Conservation (phyloP, 2,888 invertebrate genomes). For the Latrodectus elegans region DNA sequence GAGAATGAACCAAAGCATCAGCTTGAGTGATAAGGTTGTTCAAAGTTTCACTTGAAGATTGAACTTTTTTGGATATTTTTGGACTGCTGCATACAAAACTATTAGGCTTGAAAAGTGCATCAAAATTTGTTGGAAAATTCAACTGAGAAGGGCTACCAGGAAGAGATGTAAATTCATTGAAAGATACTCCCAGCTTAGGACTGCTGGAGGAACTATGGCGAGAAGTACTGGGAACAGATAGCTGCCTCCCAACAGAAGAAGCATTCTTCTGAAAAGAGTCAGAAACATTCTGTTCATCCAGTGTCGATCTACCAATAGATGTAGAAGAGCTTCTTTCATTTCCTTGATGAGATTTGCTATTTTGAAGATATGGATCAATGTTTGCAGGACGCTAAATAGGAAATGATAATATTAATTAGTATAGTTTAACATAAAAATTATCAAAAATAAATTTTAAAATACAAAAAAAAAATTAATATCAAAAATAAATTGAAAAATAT, state of each 20-base stretch:
- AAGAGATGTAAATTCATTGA: conserved; percentile 33
- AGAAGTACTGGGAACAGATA: conserved; percentile 26
- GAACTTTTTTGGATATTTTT: conserved; percentile 24
- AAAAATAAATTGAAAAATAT: background rate
- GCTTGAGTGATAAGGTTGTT: background rate
- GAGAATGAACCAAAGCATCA: conserved; percentile 19
- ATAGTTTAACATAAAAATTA: background rate
- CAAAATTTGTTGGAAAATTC: conserved; percentile 38
- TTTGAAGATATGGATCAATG: conserved; percentile 23
- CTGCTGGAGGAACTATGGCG: conserved; percentile 22
- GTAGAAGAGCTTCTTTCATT: conserved; percentile 24
- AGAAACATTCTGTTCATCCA: conserved; percentile 19
- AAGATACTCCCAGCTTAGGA: conserved; percentile 36
- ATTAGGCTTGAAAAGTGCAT: conserved; percentile 50
- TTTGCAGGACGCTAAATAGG: conserved; percentile 20
- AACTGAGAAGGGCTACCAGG: conserved; percentile 50
- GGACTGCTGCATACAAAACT: conserved; percentile 52
- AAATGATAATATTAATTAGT: background rate
- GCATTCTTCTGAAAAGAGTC: conserved; percentile 25
- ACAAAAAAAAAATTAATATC: background rate
- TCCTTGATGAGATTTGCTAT: background rate
- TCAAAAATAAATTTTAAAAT: background rate
- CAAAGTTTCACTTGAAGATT: background rate
- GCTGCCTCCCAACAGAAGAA: conserved; percentile 21
- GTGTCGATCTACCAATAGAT: background rate